A percentile compares a stretch with the other conserved stretches of the same genome.
Evolutionary conservation across 1,140 invertebrate genomes (phyloP).

Genomic region (Procambarus virginalis): DNA sequence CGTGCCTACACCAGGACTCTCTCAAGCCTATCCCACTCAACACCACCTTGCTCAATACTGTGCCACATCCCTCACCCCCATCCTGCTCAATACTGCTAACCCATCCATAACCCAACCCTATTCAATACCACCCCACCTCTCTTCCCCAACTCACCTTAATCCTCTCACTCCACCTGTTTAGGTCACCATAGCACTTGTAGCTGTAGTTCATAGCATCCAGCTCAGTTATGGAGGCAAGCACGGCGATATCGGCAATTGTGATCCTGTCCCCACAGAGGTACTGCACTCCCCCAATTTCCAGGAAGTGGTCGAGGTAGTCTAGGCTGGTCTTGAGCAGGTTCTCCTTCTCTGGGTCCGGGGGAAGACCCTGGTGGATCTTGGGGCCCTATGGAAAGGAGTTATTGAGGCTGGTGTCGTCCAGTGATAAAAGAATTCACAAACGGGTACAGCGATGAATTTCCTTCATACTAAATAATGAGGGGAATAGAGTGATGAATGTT

Average conservation of each 20-base stretch:
- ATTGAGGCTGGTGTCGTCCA: no score
- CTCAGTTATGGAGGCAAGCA: slow-evolving; percentile 72
- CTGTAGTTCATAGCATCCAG: slow-evolving; percentile 72
- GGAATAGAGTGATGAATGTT: no score
- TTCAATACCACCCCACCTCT: no score
- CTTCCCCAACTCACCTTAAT: slow-evolving; percentile 69
- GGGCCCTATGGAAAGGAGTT: slow-evolving; percentile 40
- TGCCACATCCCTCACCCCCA: no score
- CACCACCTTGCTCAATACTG: no score
- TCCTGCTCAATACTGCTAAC: no score
- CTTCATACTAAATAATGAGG: no score
- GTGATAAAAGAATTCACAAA: no score
- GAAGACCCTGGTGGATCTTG: slow-evolving; percentile 59
- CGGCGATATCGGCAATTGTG: slow-evolving; percentile 73
- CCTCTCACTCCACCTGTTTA: slow-evolving; percentile 72
- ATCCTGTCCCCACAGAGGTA: slow-evolving; percentile 72
- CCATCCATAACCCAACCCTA: no score
- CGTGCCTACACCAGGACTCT: no score
- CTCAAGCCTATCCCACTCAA: no score
- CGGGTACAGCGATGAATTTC: no score
- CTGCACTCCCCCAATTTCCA: slow-evolving; percentile 68
- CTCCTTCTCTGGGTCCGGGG: slow-evolving; percentile 72
- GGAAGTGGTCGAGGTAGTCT: slow-evolving; percentile 72
- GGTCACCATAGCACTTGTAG: slow-evolving; percentile 72
- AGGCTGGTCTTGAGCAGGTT: slow-evolving; percentile 72